Conservation (phyloP, 2,797 vertebrate species). For the Margarornis squamiger region DNA sequence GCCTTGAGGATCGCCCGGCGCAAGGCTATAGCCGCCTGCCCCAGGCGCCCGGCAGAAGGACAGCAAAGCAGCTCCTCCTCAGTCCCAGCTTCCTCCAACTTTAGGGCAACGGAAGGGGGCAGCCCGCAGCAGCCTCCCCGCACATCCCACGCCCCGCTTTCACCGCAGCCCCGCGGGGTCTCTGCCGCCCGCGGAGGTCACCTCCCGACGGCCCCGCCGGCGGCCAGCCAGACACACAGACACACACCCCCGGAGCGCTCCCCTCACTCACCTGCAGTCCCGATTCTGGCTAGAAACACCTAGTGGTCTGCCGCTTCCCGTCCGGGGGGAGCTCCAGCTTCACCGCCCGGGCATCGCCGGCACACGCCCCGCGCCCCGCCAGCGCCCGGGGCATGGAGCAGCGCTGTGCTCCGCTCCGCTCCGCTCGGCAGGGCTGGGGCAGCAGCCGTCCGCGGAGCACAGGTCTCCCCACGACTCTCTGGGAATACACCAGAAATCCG, state of each 20-base stretch:
- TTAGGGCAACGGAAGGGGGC: not conserved
- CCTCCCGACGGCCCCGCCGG: not conserved
- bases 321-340: constrained; percentile 69
- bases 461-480: not conserved
- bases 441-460: not conserved
- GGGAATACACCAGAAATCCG: not conserved
- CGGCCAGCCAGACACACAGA: not conserved
- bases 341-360: constrained; percentile 81
- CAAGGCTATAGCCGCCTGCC: not conserved
- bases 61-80: not conserved
- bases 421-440: not conserved
- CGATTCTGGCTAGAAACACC: constrained; percentile 79
- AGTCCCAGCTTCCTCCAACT: not conserved
- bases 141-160: not conserved
- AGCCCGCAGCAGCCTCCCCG: not conserved
- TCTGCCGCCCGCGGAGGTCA: not conserved
- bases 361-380: constrained; percentile 75
- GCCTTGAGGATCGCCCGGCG: not conserved
- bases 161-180: not conserved
- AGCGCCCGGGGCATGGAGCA: constrained; percentile 65
- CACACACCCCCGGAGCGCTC: not conserved
- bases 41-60: not conserved
- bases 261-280: constrained; percentile 80
- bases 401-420: not conserved
- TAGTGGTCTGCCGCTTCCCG: constrained; percentile 75